Evolutionary conservation across 1,140 invertebrate genomes (phyloP).

Genomic region (Drosophila malerkotliana): DNA sequence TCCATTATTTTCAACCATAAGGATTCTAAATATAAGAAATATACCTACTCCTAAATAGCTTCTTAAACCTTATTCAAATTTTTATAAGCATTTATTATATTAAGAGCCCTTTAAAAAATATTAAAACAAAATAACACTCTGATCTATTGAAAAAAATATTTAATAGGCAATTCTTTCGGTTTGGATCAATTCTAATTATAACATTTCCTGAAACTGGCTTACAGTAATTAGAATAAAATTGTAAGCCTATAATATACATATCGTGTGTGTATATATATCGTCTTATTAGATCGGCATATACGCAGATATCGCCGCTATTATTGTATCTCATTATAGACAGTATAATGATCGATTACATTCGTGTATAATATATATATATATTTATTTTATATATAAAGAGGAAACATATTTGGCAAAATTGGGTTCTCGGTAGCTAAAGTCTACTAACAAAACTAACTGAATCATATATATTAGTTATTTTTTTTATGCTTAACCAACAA

Average conservation of each 20-base stretch:
- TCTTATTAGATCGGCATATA: constrained; percentile 28
- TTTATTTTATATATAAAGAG: constrained; percentile 15
- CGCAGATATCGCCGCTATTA: constrained; percentile 23
- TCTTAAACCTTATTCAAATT: too few relatives aligned
- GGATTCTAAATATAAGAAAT: too few relatives aligned
- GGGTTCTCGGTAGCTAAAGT: constrained; percentile 56
- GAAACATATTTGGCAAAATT: constrained; percentile 80
- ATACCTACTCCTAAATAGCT: too few relatives aligned
- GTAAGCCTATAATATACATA: constrained; percentile 39
- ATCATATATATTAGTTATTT: neutral
- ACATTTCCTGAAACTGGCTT: constrained; percentile 59
- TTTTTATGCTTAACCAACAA: constrained; percentile 2
- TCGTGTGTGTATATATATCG: constrained; percentile 17
- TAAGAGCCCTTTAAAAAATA: neutral
- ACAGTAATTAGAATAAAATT: constrained; percentile 41
- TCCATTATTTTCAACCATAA: too few relatives aligned
- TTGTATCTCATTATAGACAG: constrained; percentile 44
- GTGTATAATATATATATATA: constrained; percentile 11
- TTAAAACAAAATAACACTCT: constrained; percentile 1
- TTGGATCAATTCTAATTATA: constrained; percentile 52
- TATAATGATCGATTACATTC: constrained; percentile 43
- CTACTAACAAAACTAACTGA: constrained; percentile 44
- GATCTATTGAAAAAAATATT: constrained; percentile 55
- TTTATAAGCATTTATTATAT: too few relatives aligned
- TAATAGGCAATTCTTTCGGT: constrained; percentile 49